A percentile compares a stretch with the other conserved stretches of the same genome.
Evolutionary conservation across 2,113 vertebrate species (phyloP).

Genomic region (Phyllostomus hastatus): DNA sequence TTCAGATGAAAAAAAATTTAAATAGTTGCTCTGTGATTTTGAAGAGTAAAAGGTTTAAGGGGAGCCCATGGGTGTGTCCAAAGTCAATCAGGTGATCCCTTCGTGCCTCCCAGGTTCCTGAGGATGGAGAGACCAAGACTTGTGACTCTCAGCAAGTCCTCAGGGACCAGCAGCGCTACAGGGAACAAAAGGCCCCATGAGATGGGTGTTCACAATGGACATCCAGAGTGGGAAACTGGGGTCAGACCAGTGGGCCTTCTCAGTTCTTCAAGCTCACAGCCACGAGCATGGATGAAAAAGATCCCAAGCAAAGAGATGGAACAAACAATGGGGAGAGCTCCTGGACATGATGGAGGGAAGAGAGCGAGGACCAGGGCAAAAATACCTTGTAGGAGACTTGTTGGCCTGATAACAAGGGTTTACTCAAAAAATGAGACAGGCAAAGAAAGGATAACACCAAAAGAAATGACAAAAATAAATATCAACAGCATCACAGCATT

Average conservation of each 20-base stretch:
- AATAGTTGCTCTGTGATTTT: background rate
- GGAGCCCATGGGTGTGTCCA: background rate
- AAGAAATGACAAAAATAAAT: background rate
- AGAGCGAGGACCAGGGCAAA: background rate
- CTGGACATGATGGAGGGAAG: background rate
- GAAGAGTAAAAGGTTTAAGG: background rate
- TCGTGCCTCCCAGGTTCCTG: background rate
- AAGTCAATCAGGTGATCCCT: background rate
- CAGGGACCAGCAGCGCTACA: background rate
- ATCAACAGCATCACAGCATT: background rate
- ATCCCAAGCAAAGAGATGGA: background rate
- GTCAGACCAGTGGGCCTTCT: background rate
- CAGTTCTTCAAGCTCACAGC: background rate
- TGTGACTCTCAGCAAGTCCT: background rate
- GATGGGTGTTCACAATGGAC: background rate
- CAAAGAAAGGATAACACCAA: background rate
- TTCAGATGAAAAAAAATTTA: background rate
- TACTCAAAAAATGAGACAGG: background rate
- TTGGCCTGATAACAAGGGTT: background rate
- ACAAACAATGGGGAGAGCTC: background rate
- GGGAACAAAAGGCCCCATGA: background rate
- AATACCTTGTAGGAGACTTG: background rate
- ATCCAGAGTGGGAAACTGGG: background rate
- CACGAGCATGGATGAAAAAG: background rate
- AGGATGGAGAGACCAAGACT: background rate